Evolutionary conservation across 2,888 invertebrate genomes (phyloP).

Genomic region (Drosophila infuscata): DNA sequence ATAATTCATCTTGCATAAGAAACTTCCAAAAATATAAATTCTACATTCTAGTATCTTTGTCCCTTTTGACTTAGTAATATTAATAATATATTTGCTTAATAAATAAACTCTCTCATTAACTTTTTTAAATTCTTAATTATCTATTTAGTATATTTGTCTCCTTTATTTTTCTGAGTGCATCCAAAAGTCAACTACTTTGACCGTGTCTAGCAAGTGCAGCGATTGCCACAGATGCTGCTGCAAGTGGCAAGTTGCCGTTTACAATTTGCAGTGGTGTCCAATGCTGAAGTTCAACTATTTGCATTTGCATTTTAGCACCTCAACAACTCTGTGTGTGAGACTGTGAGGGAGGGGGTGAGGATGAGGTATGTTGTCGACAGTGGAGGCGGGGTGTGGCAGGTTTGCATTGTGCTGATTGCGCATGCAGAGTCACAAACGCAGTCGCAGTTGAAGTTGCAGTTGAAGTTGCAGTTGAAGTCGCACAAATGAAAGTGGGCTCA

Average conservation of each 20-base stretch:
- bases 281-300: constrained; percentile 65
- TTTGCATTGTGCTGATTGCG: constrained; percentile 77
- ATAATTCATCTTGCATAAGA: not conserved
- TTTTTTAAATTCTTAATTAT: not conserved
- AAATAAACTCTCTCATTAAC: not conserved
- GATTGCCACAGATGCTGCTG: constrained; percentile 38
- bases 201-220: constrained; percentile 40
- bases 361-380: not conserved
- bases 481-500: constrained; percentile 57
- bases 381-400: not conserved
- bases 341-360: constrained; percentile 7
- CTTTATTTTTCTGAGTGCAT: constrained; percentile 10
- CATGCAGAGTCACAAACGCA: constrained; percentile 75
- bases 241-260: constrained; percentile 26
- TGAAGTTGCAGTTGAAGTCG: not conserved
- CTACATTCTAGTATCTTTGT: too few relatives aligned
- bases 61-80: too few relatives aligned
- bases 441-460: constrained; percentile 26
- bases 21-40: too few relatives aligned
- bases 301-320: constrained; percentile 81
- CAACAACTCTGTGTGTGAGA: constrained; percentile 30
- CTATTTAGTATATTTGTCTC: not conserved
- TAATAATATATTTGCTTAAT: not conserved
- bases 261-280: constrained; percentile 35
- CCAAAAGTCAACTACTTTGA: constrained; percentile 64